A percentile compares a stretch with the other conserved stretches of the same genome.
These are phyloP conservation scores for Cosmopolites sordidus DNA, from an alignment of 2,888 invertebrate genomes.

Conservation along the genomic window DNA sequence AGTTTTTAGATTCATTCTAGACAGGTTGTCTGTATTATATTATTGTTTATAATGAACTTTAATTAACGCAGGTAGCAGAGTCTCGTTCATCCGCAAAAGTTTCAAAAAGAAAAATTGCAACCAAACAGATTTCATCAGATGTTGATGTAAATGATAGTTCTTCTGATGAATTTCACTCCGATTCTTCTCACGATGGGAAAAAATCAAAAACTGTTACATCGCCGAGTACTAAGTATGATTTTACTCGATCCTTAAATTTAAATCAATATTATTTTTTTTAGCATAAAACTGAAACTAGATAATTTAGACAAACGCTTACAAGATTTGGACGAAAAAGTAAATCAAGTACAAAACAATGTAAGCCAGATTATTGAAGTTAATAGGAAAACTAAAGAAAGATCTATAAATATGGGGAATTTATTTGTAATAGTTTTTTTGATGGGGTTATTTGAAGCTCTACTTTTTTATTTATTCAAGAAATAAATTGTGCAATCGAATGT, in stretches of 20 bases:
- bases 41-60: no score
- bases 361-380: slow-evolving; percentile 36
- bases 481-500: slow-evolving; percentile 24
- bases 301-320: slow-evolving; percentile 40
- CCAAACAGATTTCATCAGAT: slow-evolving; percentile 53
- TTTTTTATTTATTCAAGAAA: slow-evolving; percentile 42
- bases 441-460: slow-evolving; percentile 38
- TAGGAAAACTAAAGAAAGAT: slow-evolving; percentile 27
- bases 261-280: slow-evolving; percentile 30
- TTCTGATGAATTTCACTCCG: slow-evolving; percentile 46
- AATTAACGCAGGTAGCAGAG: slow-evolving; percentile 42
- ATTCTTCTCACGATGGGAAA: slow-evolving; percentile 43
- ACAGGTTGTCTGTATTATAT: no score
- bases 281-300: slow-evolving; percentile 41
- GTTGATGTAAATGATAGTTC: slow-evolving; percentile 51
- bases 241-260: neutral
- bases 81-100: slow-evolving; percentile 52
- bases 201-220: slow-evolving; percentile 35
- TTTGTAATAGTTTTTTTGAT: slow-evolving; percentile 36
- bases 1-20: no score
- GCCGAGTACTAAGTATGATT: slow-evolving; percentile 37
- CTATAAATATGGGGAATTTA: slow-evolving; percentile 27
- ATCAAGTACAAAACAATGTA: slow-evolving; percentile 38
- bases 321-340: slow-evolving; percentile 41
- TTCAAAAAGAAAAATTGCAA: slow-evolving; percentile 51